Conservation (phyloP, 2,888 invertebrate genomes). For the Tetropium fuscum region DNA sequence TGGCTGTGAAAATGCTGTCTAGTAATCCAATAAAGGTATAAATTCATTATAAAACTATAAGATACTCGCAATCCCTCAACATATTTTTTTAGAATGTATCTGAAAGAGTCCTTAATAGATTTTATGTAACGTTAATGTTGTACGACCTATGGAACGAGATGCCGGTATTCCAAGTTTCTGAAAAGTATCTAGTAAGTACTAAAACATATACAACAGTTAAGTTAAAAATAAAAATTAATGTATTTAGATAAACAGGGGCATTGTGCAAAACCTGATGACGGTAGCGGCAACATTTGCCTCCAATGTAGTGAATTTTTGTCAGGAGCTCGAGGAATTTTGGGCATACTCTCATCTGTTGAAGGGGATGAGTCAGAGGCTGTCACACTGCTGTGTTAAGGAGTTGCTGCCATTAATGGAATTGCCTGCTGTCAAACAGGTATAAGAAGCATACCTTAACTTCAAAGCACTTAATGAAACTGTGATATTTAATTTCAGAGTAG, state of each 20-base stretch:
- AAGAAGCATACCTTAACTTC: background rate
- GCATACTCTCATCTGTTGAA: conserved; percentile 81
- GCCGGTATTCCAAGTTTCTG: conserved; percentile 76
- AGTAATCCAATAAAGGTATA: conserved; percentile 75
- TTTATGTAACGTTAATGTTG: conserved; percentile 89
- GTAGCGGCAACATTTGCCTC: conserved; percentile 80
- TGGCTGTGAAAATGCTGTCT: conserved; percentile 75
- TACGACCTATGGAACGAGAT: conserved; percentile 80
- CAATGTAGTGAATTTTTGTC: conserved; percentile 83
- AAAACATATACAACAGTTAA: background rate
- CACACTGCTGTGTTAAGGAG: conserved; percentile 85
- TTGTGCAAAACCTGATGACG: conserved; percentile 81
- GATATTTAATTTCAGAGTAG: conserved; percentile 72
- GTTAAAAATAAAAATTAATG: too few species aligned
- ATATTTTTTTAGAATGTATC: conserved; percentile 70
- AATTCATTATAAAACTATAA: background rate
- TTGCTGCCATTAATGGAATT: conserved; percentile 87
- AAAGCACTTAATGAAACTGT: too few species aligned
- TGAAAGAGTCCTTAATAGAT: conserved; percentile 76
- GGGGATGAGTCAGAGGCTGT: conserved; percentile 79
- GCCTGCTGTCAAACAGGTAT: conserved; percentile 86
- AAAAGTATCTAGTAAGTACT: conserved; percentile 70
- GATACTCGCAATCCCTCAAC: background rate
- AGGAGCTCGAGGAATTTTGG: conserved; percentile 86
- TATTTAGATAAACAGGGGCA: conserved; percentile 76